Percentiles rank a stretch among this genome's conserved stretches.
Conservation (phyloP, 2,113 vertebrate genomes). For the Catharus minimus region DNA sequence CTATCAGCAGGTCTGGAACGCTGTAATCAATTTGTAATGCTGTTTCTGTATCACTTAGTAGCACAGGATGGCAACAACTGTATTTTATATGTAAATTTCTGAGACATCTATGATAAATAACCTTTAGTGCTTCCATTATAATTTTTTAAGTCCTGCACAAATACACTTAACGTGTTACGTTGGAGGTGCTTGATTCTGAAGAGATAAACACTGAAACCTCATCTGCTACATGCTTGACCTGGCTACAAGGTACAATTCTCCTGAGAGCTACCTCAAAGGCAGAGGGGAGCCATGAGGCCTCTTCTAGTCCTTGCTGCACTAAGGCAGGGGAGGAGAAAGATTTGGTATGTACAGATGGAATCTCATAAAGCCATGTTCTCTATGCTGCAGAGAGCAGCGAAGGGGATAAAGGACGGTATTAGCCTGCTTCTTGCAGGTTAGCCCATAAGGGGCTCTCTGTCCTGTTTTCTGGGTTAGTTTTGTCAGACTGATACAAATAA, state of each 20-base stretch:
- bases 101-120: background rate
- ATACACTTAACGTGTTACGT: background rate
- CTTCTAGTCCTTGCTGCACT: background rate
- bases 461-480: background rate
- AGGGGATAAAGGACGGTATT: background rate
- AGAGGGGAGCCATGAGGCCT: background rate
- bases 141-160: background rate
- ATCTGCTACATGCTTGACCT: background rate
- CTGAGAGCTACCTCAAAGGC: conserved; percentile 10
- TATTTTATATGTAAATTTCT: background rate
- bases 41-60: background rate
- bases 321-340: background rate
- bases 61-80: background rate
- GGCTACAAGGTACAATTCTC: background rate
- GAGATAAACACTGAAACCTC: background rate
- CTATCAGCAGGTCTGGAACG: background rate
- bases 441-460: background rate
- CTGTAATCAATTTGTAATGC: background rate
- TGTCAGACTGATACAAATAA: background rate
- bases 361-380: background rate
- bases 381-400: background rate
- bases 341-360: background rate
- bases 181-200: background rate
- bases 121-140: background rate
- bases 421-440: background rate